Conservation (phyloP, 2,797 vertebrate species). For the Trematomus bernacchii region DNA sequence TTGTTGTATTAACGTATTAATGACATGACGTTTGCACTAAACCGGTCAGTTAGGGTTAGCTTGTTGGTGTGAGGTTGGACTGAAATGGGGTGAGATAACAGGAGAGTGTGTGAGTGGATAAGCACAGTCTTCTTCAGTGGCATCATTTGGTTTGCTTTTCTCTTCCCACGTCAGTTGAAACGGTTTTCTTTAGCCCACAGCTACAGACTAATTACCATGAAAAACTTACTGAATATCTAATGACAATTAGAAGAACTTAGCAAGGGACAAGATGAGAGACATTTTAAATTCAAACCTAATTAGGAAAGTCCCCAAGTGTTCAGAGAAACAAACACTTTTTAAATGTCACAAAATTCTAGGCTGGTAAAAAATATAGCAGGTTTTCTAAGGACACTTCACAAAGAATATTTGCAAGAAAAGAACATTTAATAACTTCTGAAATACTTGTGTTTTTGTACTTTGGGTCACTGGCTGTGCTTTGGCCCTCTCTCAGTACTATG, state of each 20-base stretch:
- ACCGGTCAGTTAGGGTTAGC: slow-evolving; percentile 5
- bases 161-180: slow-evolving; percentile 14
- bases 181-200: slow-evolving; percentile 37
- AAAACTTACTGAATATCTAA: slow-evolving; percentile 36
- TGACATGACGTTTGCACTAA: slow-evolving; percentile 39
- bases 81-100: not conserved
- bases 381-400: not conserved
- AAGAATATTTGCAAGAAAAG: not conserved
- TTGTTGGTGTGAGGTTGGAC: not conserved
- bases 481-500: not conserved
- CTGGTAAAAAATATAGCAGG: not conserved
- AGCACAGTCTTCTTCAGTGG: slow-evolving; percentile 19
- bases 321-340: slow-evolving; percentile 22
- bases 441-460: slow-evolving; percentile 12
- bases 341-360: not conserved
- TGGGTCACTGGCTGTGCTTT: slow-evolving; percentile 10
- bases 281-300: slow-evolving; percentile 32
- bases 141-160: slow-evolving; percentile 34
- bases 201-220: slow-evolving; percentile 32
- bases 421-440: slow-evolving; percentile 3
- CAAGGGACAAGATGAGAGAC: slow-evolving; percentile 19
- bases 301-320: slow-evolving; percentile 14
- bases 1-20: slow-evolving; percentile 45
- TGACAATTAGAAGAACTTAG: slow-evolving; percentile 30
- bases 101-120: not conserved